Evolutionary conservation across 2,888 invertebrate genomes (phyloP), one percentile per base, ranked within the genome.

Genomic region (Cantharis flavilabris): DNA sequence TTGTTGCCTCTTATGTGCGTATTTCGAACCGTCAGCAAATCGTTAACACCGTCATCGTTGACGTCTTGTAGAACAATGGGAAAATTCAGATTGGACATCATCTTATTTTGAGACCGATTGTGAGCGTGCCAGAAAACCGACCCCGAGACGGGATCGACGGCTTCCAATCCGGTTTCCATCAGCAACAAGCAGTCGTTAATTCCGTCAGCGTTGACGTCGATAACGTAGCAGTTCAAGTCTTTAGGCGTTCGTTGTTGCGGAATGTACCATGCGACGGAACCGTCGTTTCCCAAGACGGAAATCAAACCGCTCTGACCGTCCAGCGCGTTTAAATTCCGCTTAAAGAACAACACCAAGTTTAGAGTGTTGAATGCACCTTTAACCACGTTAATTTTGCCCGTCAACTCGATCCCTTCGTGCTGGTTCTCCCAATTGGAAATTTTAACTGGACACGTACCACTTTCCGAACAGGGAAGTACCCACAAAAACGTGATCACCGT

Each of bases 401-500:
- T 92, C 0, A 95, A 87, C 85, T 94, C 94, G 76, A 94, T 91
- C 82, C 92, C 92, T 20, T 93, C 92, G 81, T 93, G 93, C 64
- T 92, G 91, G 70, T 92, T 89, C 78, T 93, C 91, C 94, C 94
- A 94, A 82, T 92, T 93, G 9, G 91, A 91, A 0, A 92, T 92
- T 84, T 90, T 92, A 20, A 92, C 88, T 11, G 92, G 90, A 82
- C 95, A 95, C 72, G 93, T 92, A 14, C 92, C 91, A 7, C 91
- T 91, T 84, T 94, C 93, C 3, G 92, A 91, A 84, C 96, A 96
- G 0, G 96, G 96, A 82, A 94, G 88, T 13, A 93, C 91, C 93
- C 94, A 95, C 7, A 94, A 88, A 85, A 95, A 96, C 84, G 93
- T 90, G 64, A 95, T 89, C 70, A 94, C 92, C 9, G 94, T 94